phyloP scores from a whole-genome alignment of 2,888 invertebrate species.

The Drosophila macrothrix region DNA sequence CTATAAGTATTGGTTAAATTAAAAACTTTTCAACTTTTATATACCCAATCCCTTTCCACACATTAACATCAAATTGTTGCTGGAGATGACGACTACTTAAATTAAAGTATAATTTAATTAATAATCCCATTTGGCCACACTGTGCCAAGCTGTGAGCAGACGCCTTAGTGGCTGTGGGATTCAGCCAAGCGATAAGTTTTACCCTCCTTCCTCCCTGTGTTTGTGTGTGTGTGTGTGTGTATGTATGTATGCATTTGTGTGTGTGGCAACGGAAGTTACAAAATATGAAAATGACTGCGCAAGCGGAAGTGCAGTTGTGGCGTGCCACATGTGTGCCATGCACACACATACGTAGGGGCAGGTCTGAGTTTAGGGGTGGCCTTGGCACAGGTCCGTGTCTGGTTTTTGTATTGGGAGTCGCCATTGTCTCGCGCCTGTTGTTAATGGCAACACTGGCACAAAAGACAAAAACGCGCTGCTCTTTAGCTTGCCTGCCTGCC shows the following conservation, averaged over 20 bases:
- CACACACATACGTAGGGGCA: conserved; percentile 14
- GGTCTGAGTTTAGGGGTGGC: not conserved
- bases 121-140: conserved; percentile 81
- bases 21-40: conserved; percentile 59
- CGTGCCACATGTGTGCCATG: conserved; percentile 78
- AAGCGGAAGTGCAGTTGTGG: conserved; percentile 83
- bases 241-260: conserved; percentile 24
- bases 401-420: conserved; percentile 36
- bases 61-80: conserved; percentile 69
- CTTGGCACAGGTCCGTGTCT: conserved; percentile 28
- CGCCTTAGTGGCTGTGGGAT: conserved; percentile 52
- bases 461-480: conserved; percentile 44
- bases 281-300: conserved; percentile 81
- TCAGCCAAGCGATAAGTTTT: conserved; percentile 49
- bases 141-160: conserved; percentile 56
- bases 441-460: conserved; percentile 59
- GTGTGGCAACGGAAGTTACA: conserved; percentile 71
- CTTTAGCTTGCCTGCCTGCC: conserved; percentile 5
- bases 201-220: not conserved
- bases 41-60: conserved; percentile 15
- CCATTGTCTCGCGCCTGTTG: conserved; percentile 70
- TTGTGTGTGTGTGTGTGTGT: conserved; percentile 17
- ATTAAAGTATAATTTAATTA: conserved; percentile 83
- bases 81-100: conserved; percentile 74
- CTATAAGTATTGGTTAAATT: conserved; percentile 67